Evolutionary conservation across 2,797 vertebrate genomes (phyloP).

Genomic region (Acipenser ruthenus): DNA sequence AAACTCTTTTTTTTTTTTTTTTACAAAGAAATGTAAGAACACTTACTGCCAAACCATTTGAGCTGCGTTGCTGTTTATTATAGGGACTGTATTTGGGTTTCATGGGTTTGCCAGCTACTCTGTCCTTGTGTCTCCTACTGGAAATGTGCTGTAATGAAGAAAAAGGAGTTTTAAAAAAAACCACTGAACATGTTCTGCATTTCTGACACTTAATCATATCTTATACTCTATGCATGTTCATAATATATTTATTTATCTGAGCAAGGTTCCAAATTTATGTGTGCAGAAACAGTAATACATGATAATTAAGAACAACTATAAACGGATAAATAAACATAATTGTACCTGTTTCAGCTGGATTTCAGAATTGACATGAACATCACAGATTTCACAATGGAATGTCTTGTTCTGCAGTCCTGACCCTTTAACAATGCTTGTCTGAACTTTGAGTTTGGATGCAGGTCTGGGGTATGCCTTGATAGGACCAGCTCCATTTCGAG

Average conservation of each 20-base stretch:
- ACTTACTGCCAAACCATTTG: slow-evolving; percentile 77
- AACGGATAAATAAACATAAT: not conserved
- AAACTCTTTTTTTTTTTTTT: too few relatives aligned
- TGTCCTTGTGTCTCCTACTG: slow-evolving; percentile 95
- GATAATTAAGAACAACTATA: not conserved
- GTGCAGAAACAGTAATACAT: not conserved
- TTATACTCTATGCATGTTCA: too few relatives aligned
- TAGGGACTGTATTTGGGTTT: slow-evolving; percentile 97
- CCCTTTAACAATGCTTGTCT: slow-evolving; percentile 66
- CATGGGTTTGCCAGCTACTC: slow-evolving; percentile 88
- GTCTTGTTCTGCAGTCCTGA: slow-evolving; percentile 94
- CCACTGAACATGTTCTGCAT: too few relatives aligned
- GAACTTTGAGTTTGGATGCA: slow-evolving; percentile 80
- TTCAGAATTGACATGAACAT: slow-evolving; percentile 96
- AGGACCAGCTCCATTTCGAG: slow-evolving; percentile 84
- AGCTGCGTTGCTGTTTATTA: slow-evolving; percentile 83
- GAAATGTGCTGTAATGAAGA: slow-evolving; percentile 86
- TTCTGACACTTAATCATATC: too few relatives aligned
- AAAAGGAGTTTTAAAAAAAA: slow-evolving; percentile 5
- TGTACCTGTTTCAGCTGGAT: slow-evolving; percentile 94
- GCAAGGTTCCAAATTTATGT: too few relatives aligned
- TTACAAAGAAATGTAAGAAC: too few relatives aligned
- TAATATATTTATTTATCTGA: too few relatives aligned
- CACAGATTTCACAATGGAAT: slow-evolving; percentile 97
- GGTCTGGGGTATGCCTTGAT: slow-evolving; percentile 92